Percentiles rank a stretch among this genome's conserved stretches.
These are phyloP conservation scores for Notoglanidium macrostoma DNA, from an alignment of 2,797 vertebrate genomes.

Conservation along the genomic window DNA sequence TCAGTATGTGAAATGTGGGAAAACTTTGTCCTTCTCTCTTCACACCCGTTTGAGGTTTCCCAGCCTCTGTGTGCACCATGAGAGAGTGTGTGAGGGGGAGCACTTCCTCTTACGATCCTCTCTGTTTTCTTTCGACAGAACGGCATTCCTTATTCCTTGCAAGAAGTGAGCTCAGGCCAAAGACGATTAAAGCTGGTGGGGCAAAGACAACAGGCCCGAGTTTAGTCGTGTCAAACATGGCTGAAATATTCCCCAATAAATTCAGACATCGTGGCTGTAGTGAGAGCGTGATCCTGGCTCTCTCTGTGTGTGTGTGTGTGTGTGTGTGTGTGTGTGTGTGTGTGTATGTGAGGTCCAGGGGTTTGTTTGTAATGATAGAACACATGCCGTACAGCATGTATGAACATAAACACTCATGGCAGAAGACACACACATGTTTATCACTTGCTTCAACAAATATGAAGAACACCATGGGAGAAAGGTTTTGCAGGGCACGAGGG, in stretches of 20 bases:
- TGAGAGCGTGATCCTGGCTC: not conserved
- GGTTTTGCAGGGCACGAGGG: slow-evolving; percentile 30
- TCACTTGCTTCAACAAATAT: slow-evolving; percentile 19
- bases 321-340: slow-evolving; percentile 52
- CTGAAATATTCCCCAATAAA: slow-evolving; percentile 45
- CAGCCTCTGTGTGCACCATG: slow-evolving; percentile 79
- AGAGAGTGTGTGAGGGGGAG: slow-evolving; percentile 71
- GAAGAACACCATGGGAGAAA: slow-evolving; percentile 29
- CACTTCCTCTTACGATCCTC: slow-evolving; percentile 97
- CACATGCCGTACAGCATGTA: slow-evolving; percentile 66
- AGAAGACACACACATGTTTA: slow-evolving; percentile 37
- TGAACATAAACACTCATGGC: slow-evolving; percentile 74
- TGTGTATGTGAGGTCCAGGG: slow-evolving; percentile 67
- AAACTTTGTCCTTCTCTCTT: slow-evolving; percentile 93
- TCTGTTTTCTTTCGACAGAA: slow-evolving; percentile 99
- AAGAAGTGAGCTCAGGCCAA: slow-evolving; percentile 94
- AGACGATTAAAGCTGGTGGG: slow-evolving; percentile 90
- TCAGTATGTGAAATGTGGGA: slow-evolving; percentile 98
- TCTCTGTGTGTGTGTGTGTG: not conserved
- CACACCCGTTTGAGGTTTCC: slow-evolving; percentile 87
- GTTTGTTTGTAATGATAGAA: slow-evolving; percentile 70
- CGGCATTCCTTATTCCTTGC: slow-evolving; percentile 98
- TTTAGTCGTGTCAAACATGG: slow-evolving; percentile 32
- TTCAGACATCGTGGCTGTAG: slow-evolving; percentile 6
- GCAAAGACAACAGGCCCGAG: slow-evolving; percentile 75